These are phyloP conservation scores for Panagrolaimus sp. DNA, from an alignment of 1,140 invertebrate species.

Conservation along the genomic window DNA sequence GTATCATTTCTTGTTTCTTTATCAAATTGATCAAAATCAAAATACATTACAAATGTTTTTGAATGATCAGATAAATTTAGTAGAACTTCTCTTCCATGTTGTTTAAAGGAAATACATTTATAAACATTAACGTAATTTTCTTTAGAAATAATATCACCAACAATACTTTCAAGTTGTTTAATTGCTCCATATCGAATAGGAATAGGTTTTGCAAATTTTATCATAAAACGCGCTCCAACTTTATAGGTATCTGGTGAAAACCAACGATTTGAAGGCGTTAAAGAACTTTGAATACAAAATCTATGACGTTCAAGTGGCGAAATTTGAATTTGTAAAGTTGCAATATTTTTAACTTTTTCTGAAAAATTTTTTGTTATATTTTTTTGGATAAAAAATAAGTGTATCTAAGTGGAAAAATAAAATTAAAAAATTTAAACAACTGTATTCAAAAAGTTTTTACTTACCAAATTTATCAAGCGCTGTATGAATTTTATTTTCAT, in stretches of 20 bases:
- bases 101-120: neutral
- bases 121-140: conserved; percentile 1
- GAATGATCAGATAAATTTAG: neutral
- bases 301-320: neutral
- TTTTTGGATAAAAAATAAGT: no score
- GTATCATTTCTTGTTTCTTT: neutral
- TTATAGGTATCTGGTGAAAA: no score
- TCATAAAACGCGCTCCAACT: neutral
- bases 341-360: neutral
- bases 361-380: neutral
- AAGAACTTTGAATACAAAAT: neutral
- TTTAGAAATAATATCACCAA: neutral
- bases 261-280: no score
- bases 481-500: no score
- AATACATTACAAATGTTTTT: neutral
- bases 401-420: no score
- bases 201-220: neutral
- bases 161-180: neutral
- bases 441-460: no score
- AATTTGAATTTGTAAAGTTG: neutral
- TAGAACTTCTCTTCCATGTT: neutral
- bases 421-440: no score
- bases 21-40: neutral
- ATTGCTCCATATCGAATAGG: neutral
- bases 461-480: no score